phyloP scores from a whole-genome alignment of 2,888 invertebrate genomes.

The Ellobium chinense region DNA sequence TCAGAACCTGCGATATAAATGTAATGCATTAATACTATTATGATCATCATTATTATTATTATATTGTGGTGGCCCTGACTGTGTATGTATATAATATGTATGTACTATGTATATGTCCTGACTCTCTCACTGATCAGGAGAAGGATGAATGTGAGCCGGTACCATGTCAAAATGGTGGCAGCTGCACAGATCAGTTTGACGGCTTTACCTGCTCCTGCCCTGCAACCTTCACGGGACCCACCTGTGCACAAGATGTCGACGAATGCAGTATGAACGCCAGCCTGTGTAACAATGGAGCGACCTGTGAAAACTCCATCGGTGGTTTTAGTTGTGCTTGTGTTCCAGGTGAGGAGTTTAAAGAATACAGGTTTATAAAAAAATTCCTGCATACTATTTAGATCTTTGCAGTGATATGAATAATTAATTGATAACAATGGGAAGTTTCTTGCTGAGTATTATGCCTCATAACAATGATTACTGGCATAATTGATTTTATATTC shows the following conservation, averaged over 20 bases:
- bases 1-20: too few relatives aligned
- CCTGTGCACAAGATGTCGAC: constrained; percentile 54
- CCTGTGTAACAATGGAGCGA: constrained; percentile 60
- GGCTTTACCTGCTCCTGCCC: constrained; percentile 58
- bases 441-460: too few relatives aligned
- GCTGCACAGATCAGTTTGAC: constrained; percentile 55
- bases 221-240: constrained; percentile 45
- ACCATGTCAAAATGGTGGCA: constrained; percentile 62
- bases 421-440: too few relatives aligned
- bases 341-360: constrained; percentile 49
- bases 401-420: too few relatives aligned
- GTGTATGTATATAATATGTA: background rate
- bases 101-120: background rate
- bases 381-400: background rate
- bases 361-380: background rate
- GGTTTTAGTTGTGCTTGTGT: constrained; percentile 58
- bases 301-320: constrained; percentile 56
- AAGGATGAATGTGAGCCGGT: constrained; percentile 42
- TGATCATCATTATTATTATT: too few relatives aligned
- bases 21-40: too few relatives aligned
- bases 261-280: constrained; percentile 49
- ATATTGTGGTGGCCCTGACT: too few relatives aligned
- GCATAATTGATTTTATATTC: too few relatives aligned
- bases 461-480: too few relatives aligned
- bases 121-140: constrained; percentile 28